A percentile compares a stretch with the other conserved stretches of the same genome.
Conservation (phyloP, 2,113 vertebrate species). For the Sitta europaea region DNA sequence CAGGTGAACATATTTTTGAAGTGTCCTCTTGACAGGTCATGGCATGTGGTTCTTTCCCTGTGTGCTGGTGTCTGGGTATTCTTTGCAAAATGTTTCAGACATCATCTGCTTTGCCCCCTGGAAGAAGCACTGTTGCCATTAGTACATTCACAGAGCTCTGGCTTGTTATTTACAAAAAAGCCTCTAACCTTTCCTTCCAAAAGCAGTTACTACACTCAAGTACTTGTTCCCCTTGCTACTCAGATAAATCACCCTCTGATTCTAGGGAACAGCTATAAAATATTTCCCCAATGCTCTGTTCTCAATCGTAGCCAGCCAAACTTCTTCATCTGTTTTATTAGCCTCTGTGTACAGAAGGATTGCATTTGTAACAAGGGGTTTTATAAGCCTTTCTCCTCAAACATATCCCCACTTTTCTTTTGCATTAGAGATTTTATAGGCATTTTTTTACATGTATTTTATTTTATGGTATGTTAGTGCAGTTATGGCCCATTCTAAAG, state of each 20-base stretch:
- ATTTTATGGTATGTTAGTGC: background rate
- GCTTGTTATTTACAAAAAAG: background rate
- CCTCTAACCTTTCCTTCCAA: background rate
- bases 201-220: background rate
- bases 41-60: background rate
- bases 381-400: background rate
- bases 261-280: background rate
- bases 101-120: background rate
- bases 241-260: background rate
- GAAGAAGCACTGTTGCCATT: background rate
- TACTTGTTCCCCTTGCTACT: background rate
- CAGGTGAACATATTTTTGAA: background rate
- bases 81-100: background rate
- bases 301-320: background rate
- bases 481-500: background rate
- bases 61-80: background rate
- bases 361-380: background rate
- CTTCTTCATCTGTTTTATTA: background rate
- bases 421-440: background rate
- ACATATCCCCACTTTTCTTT: background rate
- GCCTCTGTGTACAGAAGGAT: background rate
- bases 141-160: background rate
- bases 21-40: background rate
- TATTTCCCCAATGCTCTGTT: background rate
- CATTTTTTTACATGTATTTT: background rate